These are phyloP conservation scores for Pitangus sulphuratus DNA, from an alignment of 2,797 vertebrate genomes.

Conservation along the genomic window DNA sequence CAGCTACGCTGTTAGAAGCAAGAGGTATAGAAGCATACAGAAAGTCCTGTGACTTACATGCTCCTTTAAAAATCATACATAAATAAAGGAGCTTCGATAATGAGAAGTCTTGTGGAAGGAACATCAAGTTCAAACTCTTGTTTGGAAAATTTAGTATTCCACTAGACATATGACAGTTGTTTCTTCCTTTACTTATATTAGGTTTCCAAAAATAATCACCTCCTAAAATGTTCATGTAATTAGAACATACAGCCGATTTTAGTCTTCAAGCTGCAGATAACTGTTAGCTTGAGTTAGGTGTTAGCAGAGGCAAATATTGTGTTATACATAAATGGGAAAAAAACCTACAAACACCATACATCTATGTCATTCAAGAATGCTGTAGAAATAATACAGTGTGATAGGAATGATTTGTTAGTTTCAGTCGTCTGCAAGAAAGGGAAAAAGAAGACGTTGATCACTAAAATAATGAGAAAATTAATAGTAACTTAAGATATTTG, in stretches of 20 bases:
- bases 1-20: neutral
- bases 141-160: neutral
- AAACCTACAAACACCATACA: rapidly evolving
- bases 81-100: neutral
- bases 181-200: neutral
- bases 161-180: neutral
- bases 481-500: neutral
- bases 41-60: neutral
- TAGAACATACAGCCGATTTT: neutral
- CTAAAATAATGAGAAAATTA: neutral
- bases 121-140: neutral
- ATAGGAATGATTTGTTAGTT: neutral
- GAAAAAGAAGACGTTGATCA: neutral
- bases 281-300: neutral
- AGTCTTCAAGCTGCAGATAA: neutral
- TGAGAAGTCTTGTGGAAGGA: neutral
- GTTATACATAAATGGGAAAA: neutral
- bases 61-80: neutral
- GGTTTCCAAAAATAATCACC: neutral
- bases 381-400: neutral
- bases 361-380: neutral
- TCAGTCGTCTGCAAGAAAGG: neutral
- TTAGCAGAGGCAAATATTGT: neutral
- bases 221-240: neutral
- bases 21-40: neutral